Conservation (phyloP, 2,888 invertebrate genomes). For the Oscheius onirici region DNA sequence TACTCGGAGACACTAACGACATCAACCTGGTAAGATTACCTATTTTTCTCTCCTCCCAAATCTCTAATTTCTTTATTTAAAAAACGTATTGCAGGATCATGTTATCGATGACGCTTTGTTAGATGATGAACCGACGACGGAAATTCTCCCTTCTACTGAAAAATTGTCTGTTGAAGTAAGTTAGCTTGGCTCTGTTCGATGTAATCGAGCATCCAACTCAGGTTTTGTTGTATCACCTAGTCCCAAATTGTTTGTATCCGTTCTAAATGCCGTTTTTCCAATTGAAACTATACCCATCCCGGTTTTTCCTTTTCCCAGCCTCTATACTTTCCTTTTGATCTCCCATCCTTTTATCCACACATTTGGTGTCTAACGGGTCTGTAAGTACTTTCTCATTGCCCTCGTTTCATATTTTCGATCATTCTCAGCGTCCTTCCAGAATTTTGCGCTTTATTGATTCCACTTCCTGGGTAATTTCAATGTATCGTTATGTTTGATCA, state of each 20-base stretch:
- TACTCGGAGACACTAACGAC: slow-evolving; percentile 3
- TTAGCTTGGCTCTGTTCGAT: slow-evolving; percentile 1
- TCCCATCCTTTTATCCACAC: neutral
- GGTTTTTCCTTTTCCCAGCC: neutral
- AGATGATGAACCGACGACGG: neutral
- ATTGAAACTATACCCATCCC: too few species aligned
- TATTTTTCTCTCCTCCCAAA: neutral
- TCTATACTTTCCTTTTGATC: neutral
- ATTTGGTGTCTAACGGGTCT: neutral
- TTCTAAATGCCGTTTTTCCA: too few species aligned
- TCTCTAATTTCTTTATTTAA: neutral
- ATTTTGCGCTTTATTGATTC: too few species aligned
- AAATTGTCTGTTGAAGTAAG: slow-evolving; percentile 23
- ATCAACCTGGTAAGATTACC: slow-evolving; percentile 6
- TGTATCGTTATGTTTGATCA: neutral
- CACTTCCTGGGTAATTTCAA: too few species aligned
- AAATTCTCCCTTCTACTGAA: neutral
- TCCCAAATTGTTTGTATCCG: too few species aligned
- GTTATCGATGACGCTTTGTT: slow-evolving; percentile 16
- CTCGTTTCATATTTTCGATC: too few species aligned
- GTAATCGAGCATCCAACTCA: neutral
- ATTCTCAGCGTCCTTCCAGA: too few species aligned
- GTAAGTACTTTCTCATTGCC: too few species aligned
- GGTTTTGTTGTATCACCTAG: slow-evolving; percentile 5
- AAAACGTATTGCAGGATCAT: slow-evolving; percentile 13